Conservation (phyloP, 2,113 vertebrate genomes). For the Hydrolagus affinis region DNA sequence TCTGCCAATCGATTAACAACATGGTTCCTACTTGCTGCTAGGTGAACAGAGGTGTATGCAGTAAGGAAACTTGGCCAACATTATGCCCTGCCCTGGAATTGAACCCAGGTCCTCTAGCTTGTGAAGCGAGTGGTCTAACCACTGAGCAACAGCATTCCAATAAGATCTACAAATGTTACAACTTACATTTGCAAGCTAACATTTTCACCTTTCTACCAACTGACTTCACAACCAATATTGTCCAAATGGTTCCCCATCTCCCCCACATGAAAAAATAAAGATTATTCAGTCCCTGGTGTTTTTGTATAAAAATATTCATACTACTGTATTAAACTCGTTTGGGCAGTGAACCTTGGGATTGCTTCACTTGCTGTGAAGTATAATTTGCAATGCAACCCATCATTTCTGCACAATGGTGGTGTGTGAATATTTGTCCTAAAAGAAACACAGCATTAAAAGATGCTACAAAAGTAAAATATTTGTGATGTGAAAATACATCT, state of each 20-base stretch:
- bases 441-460: neutral
- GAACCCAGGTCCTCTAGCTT: too few relatives aligned
- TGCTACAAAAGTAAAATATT: neutral
- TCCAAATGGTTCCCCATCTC: neutral
- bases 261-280: too few relatives aligned
- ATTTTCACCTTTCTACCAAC: neutral
- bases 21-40: too few relatives aligned
- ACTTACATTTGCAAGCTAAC: neutral
- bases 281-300: neutral
- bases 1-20: too few relatives aligned
- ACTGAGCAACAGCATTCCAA: too few relatives aligned
- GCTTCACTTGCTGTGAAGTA: neutral
- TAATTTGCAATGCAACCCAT: neutral
- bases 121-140: too few relatives aligned
- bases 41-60: too few relatives aligned
- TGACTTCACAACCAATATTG: neutral
- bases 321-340: too few relatives aligned
- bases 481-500: neutral
- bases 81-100: too few relatives aligned
- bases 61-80: too few relatives aligned
- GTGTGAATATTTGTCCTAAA: neutral
- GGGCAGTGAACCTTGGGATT: too few relatives aligned
- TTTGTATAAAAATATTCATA: neutral
- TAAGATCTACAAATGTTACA: too few relatives aligned
- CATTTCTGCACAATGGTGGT: neutral